Base-by-base conservation (phyloP, 2,888 invertebrate species). In the Papilio protenor region DNA sequence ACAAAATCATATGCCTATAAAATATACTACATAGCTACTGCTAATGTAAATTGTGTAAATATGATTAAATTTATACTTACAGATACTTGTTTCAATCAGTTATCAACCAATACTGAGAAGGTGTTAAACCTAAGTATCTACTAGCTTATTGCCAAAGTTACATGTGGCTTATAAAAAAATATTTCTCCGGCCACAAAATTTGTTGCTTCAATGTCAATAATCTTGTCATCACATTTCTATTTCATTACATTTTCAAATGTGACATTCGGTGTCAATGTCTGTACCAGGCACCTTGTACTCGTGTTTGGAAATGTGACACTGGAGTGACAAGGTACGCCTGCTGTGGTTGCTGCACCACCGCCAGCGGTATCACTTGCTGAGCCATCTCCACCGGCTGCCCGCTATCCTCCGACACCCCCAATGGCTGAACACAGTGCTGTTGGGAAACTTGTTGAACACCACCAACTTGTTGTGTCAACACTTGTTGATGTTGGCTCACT, bases 241-340 rank as follows among this genome's bases (percentile, higher is more conserved):
- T 75, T 81, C 80, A 76, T 80, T 76, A 77, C 81, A 21, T 33
- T 73, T 83, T 76, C 82, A 82, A 81, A 73, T 84, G 76, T 71
- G 79, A 80, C 47, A 78, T 79, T 75, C 81, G 81, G 76, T 82
- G 92, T 94, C 94, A 95, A 93, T 95, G 95, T 81, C 95, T 87
- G 87, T 95, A 95, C 95, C 95, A 94, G 78, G 96, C 94, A 80
- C 96, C 96, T 85, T 96, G 96, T 80, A 96, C 96, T 79, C 96
- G 94, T 77, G 96, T 96, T 82, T 96, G 95, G 88, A 96, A 93
- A 89, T 96, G 96, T 40, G 96, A 96, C 47, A 96, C 96, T 2
- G 96, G 96, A 2, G 96, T 96, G 12, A 96, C 96, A 79, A 96
- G 94, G 87, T 96, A 96, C 0, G 96, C 95, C 83, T 96, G 96